Conservation (phyloP, 2,113 vertebrate genomes). For the Oenanthe oenanthe region DNA sequence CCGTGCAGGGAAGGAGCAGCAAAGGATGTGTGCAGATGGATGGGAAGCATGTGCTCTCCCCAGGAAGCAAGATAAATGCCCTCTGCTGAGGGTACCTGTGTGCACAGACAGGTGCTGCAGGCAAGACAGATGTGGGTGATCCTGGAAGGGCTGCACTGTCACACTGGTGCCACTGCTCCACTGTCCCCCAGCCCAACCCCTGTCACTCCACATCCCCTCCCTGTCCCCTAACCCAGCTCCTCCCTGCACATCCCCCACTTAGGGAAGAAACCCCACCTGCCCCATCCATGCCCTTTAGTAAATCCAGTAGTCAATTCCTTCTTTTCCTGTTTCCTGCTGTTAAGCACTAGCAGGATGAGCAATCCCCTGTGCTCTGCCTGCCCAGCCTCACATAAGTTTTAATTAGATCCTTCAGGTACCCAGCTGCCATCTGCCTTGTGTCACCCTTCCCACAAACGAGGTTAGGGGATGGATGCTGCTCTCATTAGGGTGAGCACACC, state of each 20-base stretch:
- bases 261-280: accelerated
- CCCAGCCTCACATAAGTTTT: background rate
- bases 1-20: background rate
- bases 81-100: background rate
- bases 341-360: slow-evolving; percentile 13
- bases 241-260: background rate
- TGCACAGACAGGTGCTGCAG: accelerated
- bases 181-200: background rate
- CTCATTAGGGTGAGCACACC: slow-evolving; percentile 3
- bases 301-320: background rate
- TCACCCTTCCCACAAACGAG: slow-evolving; percentile 62
- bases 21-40: background rate
- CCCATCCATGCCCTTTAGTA: background rate
- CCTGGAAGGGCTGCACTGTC: background rate
- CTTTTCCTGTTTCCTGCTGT: background rate
- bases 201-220: background rate
- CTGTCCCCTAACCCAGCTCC: background rate
- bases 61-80: background rate
- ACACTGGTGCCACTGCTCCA: accelerated
- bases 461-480: slow-evolving; percentile 1
- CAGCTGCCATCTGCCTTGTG: slow-evolving; percentile 60
- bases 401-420: slow-evolving; percentile 66
- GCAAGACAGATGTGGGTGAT: background rate
- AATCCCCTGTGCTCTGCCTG: background rate
- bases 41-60: background rate